phyloP scores from a whole-genome alignment of 2,888 invertebrate species.

The Villa cingulata region DNA sequence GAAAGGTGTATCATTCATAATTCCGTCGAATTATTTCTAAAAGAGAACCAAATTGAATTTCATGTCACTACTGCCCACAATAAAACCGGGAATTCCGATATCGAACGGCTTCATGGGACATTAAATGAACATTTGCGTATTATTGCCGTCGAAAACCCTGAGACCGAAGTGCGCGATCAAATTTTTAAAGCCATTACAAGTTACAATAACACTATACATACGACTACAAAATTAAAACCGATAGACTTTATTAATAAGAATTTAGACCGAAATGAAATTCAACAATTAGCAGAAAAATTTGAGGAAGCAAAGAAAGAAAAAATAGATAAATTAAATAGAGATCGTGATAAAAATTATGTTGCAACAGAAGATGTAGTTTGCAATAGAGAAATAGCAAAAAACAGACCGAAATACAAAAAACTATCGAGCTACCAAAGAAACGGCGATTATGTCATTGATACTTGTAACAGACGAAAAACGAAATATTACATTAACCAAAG shows the following conservation, averaged over 20 bases:
- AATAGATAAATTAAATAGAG: background rate
- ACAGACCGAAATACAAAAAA: background rate
- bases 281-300: background rate
- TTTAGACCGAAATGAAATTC: background rate
- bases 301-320: background rate
- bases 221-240: background rate
- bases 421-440: background rate
- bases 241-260: background rate
- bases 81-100: conserved; percentile 8
- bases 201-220: background rate
- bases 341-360: background rate
- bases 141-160: background rate
- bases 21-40: background rate
- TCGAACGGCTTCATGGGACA: conserved; percentile 7
- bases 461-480: background rate
- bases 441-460: background rate
- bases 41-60: conserved; percentile 4
- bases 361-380: background rate
- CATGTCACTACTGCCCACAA: conserved; percentile 5
- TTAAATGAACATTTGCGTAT: conserved; percentile 10
- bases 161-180: background rate
- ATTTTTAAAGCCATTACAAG: background rate
- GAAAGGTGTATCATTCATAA: too few species aligned
- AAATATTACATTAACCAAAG: background rate
- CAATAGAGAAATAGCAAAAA: background rate